Evolutionary conservation across 2,113 vertebrate species (phyloP).

Genomic region (Origma solitaria): DNA sequence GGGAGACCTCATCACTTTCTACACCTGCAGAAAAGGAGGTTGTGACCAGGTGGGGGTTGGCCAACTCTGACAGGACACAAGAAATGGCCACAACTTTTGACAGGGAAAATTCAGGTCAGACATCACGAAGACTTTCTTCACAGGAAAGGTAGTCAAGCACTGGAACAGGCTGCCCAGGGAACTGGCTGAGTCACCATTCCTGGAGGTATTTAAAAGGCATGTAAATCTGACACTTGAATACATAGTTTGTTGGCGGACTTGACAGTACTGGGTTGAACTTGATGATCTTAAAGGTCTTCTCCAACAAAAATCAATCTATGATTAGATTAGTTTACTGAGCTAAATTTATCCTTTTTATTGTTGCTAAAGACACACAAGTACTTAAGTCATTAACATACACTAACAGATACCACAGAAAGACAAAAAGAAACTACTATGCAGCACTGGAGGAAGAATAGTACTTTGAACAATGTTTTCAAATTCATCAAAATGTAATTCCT

Average conservation of each 20-base stretch:
- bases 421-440: neutral
- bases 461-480: neutral
- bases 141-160: neutral
- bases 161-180: neutral
- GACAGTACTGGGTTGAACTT: accelerated
- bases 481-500: neutral
- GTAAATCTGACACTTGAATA: neutral
- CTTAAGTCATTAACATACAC: neutral
- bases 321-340: neutral
- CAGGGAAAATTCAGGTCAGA: neutral
- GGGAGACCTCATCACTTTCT: accelerated
- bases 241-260: neutral
- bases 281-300: neutral
- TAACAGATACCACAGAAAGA: neutral
- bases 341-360: neutral
- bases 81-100: neutral
- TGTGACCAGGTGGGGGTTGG: accelerated
- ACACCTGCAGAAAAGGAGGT: accelerated
- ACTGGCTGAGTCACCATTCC: neutral
- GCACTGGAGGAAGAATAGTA: neutral
- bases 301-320: neutral
- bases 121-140: neutral
- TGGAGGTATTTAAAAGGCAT: neutral
- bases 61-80: neutral
- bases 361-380: neutral